Percentiles rank a stretch among this genome's conserved stretches.
Conservation (phyloP, 1,140 invertebrate genomes). For the Andricus grossulariae region DNA sequence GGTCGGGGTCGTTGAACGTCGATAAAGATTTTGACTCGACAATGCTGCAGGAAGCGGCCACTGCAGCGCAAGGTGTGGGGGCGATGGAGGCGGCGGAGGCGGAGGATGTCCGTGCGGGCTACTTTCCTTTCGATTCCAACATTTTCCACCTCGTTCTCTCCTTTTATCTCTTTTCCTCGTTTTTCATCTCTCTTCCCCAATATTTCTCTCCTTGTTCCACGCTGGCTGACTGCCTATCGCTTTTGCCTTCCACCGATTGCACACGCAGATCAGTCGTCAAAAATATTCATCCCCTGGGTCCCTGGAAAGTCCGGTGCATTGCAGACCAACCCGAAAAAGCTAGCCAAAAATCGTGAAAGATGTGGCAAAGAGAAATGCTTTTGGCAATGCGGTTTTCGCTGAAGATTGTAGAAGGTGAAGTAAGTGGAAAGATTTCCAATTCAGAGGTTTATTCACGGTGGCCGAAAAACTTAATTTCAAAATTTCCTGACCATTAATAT, state of each 20-base stretch:
- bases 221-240: neutral
- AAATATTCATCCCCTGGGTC: neutral
- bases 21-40: slow-evolving; percentile 76
- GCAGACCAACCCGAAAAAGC: neutral
- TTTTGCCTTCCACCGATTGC: neutral
- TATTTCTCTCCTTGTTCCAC: neutral
- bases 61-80: slow-evolving; percentile 44
- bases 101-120: no score
- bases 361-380: no score
- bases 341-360: slow-evolving; percentile 2
- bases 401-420: no score
- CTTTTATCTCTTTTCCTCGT: neutral
- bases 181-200: neutral
- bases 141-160: slow-evolving; percentile 1
- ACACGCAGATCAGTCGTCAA: neutral
- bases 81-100: no score
- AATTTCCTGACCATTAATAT: no score
- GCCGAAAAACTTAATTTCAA: no score
- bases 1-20: slow-evolving; percentile 77
- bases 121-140: slow-evolving; percentile 7
- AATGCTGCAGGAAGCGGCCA: slow-evolving; percentile 60
- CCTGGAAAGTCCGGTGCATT: neutral
- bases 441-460: no score
- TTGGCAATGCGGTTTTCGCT: no score
- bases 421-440: no score